Conservation (phyloP, 1,140 invertebrate species). For the Caerostris extrusa region DNA sequence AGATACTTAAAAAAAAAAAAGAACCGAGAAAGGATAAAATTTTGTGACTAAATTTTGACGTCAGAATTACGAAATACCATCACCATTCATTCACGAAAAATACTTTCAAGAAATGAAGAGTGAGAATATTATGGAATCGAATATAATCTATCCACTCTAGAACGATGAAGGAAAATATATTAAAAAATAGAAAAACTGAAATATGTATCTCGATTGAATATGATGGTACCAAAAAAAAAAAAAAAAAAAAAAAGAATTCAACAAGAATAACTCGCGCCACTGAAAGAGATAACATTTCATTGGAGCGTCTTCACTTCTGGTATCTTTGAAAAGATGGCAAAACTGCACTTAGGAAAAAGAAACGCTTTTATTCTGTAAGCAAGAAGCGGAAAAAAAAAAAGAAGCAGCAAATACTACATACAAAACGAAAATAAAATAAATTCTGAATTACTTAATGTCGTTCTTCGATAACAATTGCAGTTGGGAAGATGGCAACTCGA, state of each 20-base stretch:
- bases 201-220: not conserved
- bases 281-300: slow-evolving; percentile 72
- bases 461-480: slow-evolving; percentile 76
- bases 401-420: slow-evolving; percentile 14
- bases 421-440: slow-evolving; percentile 66
- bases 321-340: slow-evolving; percentile 74
- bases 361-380: slow-evolving; percentile 46
- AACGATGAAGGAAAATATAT: not conserved
- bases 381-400: slow-evolving; percentile 14
- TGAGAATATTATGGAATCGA: not conserved
- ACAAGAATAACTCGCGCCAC: not conserved
- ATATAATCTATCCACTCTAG: slow-evolving; percentile 30
- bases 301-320: slow-evolving; percentile 36
- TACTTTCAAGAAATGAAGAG: slow-evolving; percentile 15
- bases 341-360: slow-evolving; percentile 56
- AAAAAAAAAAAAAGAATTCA: slow-evolving; percentile 30
- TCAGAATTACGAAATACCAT: not conserved
- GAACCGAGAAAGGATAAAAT: not conserved
- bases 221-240: not conserved
- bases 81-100: not conserved
- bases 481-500: slow-evolving; percentile 74
- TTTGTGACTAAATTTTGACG: not conserved
- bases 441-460: slow-evolving; percentile 76
- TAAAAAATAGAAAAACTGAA: not conserved
- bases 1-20: not conserved